Evolutionary conservation across 1,140 invertebrate genomes (phyloP).

Genomic region (Palaemon carinicauda): DNA sequence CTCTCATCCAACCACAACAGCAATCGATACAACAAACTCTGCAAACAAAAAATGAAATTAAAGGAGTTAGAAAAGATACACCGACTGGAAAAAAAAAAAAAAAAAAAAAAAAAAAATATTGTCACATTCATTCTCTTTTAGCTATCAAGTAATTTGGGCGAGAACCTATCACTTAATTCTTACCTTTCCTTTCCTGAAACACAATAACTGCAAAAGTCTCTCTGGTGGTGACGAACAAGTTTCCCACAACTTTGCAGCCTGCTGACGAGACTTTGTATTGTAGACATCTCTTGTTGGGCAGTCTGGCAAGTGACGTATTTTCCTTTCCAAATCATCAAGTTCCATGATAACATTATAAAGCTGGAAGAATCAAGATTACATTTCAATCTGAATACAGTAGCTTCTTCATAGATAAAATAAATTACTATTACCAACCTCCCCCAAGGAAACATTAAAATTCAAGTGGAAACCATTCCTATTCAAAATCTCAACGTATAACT

Average conservation of each 20-base stretch:
- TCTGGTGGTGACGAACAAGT: conserved; percentile 21
- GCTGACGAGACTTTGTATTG: conserved; percentile 33
- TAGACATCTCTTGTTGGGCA: conserved; percentile 55
- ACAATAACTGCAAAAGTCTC: conserved; percentile 40
- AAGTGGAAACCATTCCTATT: too few species aligned
- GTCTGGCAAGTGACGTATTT: conserved; percentile 50
- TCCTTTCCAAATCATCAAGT: conserved; percentile 54
- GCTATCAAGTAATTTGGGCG: neutral
- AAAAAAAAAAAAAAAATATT: too few species aligned
- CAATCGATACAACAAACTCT: conserved; percentile 33
- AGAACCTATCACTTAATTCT: neutral
- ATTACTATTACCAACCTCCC: neutral
- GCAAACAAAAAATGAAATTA: neutral
- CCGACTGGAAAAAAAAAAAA: neutral
- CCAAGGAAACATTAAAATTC: too few species aligned
- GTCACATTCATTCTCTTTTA: too few species aligned
- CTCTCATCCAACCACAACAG: conserved; percentile 18
- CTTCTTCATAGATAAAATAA: neutral
- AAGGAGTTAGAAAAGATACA: neutral
- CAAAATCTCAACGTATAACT: too few species aligned
- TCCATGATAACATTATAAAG: conserved; percentile 54
- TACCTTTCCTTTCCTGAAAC: conserved; percentile 57
- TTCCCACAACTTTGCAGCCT: conserved; percentile 37
- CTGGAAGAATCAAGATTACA: neutral
- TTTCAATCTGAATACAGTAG: neutral